phyloP scores from a whole-genome alignment of 2,113 vertebrate genomes.

The Crotalus viridis region DNA sequence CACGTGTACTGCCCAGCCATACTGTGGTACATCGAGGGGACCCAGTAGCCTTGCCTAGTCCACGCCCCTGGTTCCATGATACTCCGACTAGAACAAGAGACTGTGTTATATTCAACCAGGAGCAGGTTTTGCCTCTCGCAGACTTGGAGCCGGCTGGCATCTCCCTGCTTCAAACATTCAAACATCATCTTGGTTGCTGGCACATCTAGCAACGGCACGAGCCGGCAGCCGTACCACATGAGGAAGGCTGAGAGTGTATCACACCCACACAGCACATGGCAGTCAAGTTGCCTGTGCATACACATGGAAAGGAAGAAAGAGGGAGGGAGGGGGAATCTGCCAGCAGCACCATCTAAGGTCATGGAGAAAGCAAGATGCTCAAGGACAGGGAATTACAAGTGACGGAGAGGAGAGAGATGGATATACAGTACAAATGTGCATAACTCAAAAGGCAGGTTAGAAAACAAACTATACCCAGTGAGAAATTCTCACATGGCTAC shows the following conservation, averaged over 20 bases:
- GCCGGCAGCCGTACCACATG: not conserved
- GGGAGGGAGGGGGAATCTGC: not conserved
- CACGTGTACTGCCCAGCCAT: constrained; percentile 55
- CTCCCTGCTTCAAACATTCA: constrained; percentile 23
- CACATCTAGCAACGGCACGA: not conserved
- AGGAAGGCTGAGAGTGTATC: not conserved
- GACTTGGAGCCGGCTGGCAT: constrained; percentile 40
- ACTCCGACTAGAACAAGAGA: constrained; percentile 47
- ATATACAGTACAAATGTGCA: not conserved
- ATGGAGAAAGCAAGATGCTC: not conserved
- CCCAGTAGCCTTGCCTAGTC: not conserved
- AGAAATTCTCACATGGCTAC: constrained; percentile 3
- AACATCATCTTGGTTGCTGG: constrained; percentile 26
- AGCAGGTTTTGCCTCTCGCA: constrained; percentile 46
- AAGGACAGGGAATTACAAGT: not conserved
- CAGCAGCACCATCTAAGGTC: not conserved
- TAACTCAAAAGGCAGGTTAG: not conserved
- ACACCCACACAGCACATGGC: constrained; percentile 16
- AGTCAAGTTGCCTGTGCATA: not conserved
- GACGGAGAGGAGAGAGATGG: not conserved
- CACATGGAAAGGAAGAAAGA: not conserved
- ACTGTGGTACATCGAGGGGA: constrained; percentile 50
- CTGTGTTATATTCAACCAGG: constrained; percentile 54
- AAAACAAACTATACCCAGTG: not conserved
- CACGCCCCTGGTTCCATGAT: constrained; percentile 40